Percentiles rank a stretch among this genome's conserved stretches.
These are phyloP conservation scores for Napeogenes sylphis DNA, from an alignment of 2,888 invertebrate species.

Conservation along the genomic window DNA sequence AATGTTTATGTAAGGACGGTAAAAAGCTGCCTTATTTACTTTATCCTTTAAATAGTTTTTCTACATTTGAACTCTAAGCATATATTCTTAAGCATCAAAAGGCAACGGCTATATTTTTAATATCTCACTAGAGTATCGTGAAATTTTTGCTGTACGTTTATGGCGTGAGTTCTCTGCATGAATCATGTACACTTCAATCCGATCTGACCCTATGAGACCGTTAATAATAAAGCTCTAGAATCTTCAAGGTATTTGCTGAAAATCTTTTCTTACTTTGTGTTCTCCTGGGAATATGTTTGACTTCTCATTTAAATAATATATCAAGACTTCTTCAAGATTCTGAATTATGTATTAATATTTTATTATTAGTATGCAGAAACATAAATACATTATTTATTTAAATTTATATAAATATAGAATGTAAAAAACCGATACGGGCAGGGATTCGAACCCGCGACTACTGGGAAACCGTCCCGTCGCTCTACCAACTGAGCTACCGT, in stretches of 20 bases:
- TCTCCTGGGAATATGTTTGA: neutral
- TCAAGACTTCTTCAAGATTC: neutral
- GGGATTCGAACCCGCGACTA: too few relatives aligned
- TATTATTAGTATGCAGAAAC: too few relatives aligned
- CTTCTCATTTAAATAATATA: neutral
- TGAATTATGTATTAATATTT: too few relatives aligned
- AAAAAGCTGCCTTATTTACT: too few relatives aligned
- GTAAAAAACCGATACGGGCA: too few relatives aligned
- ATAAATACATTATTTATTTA: too few relatives aligned
- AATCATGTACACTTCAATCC: slow-evolving; percentile 19
- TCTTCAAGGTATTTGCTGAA: neutral
- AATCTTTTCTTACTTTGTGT: neutral
- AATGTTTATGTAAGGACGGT: too few relatives aligned
- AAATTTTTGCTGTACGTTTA: slow-evolving; percentile 9
- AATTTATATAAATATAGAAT: too few relatives aligned
- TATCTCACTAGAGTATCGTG: slow-evolving; percentile 3
- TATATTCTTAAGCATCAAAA: slow-evolving; percentile 8
- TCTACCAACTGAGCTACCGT: too few relatives aligned
- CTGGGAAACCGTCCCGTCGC: too few relatives aligned
- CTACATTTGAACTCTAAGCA: neutral
- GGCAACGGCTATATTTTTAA: neutral
- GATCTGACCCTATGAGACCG: slow-evolving; percentile 8
- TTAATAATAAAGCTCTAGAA: slow-evolving; percentile 6
- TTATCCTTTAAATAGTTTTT: too few relatives aligned
- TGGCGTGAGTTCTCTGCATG: slow-evolving; percentile 10